Conservation (phyloP, 2,113 vertebrate genomes). For the Todiramphus chloris region DNA sequence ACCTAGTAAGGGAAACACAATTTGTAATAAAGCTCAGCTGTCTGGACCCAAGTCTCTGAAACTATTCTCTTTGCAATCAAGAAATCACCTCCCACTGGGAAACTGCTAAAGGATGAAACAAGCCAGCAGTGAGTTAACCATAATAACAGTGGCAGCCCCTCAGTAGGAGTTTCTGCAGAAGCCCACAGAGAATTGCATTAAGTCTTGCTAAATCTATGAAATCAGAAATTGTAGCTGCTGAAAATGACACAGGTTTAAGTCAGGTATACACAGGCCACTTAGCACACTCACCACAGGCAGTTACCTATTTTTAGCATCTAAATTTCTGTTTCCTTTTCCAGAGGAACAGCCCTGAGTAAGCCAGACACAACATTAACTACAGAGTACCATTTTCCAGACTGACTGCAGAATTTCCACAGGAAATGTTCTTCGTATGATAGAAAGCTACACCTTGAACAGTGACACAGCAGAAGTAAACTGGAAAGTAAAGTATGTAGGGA, state of each 20-base stretch:
- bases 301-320: not conserved
- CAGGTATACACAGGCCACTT: not conserved
- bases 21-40: not conserved
- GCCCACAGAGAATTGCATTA: not conserved
- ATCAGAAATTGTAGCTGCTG: not conserved
- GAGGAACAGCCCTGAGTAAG: not conserved
- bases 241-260: slow-evolving; percentile 2
- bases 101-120: not conserved
- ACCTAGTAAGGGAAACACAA: not conserved
- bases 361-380: not conserved
- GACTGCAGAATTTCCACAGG: not conserved
- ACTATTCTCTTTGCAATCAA: not conserved
- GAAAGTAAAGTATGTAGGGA: not conserved
- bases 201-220: not conserved
- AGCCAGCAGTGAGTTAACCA: not conserved
- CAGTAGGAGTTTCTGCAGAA: slow-evolving; percentile 9
- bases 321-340: not conserved
- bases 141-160: slow-evolving; percentile 3
- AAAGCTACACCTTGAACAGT: not conserved
- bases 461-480: not conserved
- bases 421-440: not conserved
- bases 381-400: not conserved
- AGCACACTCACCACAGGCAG: not conserved
- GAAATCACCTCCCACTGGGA: not conserved
- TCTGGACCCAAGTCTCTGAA: not conserved